Evolutionary conservation across 2,113 vertebrate genomes (phyloP), one percentile per base, ranked within the genome.

Genomic region (Piaya cayana): DNA sequence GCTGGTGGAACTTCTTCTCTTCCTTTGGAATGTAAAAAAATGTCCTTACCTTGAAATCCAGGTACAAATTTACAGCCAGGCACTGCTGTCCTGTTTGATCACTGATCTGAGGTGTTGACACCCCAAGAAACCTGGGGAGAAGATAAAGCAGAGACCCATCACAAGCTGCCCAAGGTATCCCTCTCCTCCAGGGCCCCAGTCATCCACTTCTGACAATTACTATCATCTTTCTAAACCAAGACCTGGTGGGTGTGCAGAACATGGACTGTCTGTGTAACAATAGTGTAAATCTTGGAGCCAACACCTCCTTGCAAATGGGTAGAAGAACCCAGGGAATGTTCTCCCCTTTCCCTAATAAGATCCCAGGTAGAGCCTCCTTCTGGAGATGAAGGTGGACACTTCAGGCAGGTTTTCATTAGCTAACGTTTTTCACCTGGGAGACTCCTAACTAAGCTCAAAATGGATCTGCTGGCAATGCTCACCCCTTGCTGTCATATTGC

Each of bases 371-470:
- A 49, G 25, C 42, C 60, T 64, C 53, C 71, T 53, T 60, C 50
- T 79, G 16, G 9, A 80, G 47, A 52, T 37, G 43, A 70, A 81
- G 77, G 7, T 30, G 70, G 34, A 91, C 67, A 55, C 55, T 63
- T 50, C 6, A 70, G 70, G 60, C 70, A 60, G 81, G 21, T 52
- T 70, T 59, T 62, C 36, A 4, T 82, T 74, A 82, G 64, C 69
- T 77, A 83, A 71, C 69, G 17, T 36, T 93, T 95, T 92, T 88
- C 94, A 97, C 94, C 93, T 95, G 94, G 81, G 84, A 77, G 37
- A n/a, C 65, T 93, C 87, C 43, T 19, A 86, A 65, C 76, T 96
- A 96, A 97, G 86, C 86, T 86, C 82, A 91, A 96, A 96, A 96
- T 95, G 90, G 93, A 86, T 88, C 86, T 95, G 67, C 69, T 96